Percentiles rank a stretch among this genome's conserved stretches.
Conservation (phyloP, 2,797 vertebrate genomes). For the Parauchenoglanis punctatus region DNA sequence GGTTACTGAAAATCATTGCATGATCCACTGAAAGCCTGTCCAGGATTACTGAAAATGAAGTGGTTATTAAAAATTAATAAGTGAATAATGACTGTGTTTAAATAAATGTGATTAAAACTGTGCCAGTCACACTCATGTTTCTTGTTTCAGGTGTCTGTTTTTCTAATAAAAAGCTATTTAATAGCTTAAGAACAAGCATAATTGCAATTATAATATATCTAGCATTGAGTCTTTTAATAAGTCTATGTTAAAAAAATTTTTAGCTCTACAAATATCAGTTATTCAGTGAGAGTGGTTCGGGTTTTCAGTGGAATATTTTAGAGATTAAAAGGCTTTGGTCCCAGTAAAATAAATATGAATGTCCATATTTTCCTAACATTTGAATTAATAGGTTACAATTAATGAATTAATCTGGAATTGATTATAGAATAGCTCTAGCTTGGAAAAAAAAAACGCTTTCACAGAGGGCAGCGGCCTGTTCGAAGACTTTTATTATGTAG, state of each 20-base stretch:
- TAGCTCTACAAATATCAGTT: neutral
- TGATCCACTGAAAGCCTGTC: neutral
- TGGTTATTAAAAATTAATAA: neutral
- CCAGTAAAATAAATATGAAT: neutral
- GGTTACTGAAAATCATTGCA: neutral
- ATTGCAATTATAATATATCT: neutral
- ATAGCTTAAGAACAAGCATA: neutral
- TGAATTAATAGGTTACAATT: neutral
- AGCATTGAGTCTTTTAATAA: neutral
- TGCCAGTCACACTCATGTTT: neutral
- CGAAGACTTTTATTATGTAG: slow-evolving; percentile 27
- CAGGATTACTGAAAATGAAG: neutral
- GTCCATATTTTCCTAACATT: neutral
- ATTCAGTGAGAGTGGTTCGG: neutral
- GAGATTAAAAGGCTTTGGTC: neutral
- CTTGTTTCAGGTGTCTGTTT: neutral
- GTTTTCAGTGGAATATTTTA: neutral
- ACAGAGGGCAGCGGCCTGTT: neutral
- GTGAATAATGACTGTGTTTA: neutral
- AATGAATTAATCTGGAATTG: neutral
- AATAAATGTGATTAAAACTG: neutral
- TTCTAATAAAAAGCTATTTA: neutral
- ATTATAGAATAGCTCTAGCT: neutral
- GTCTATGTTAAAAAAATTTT: neutral
- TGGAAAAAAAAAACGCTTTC: neutral